Percentiles rank a stretch among this genome's conserved stretches.
These are phyloP conservation scores for Phoeniculus purpureus DNA, from an alignment of 2,797 vertebrate genomes.

Conservation along the genomic window DNA sequence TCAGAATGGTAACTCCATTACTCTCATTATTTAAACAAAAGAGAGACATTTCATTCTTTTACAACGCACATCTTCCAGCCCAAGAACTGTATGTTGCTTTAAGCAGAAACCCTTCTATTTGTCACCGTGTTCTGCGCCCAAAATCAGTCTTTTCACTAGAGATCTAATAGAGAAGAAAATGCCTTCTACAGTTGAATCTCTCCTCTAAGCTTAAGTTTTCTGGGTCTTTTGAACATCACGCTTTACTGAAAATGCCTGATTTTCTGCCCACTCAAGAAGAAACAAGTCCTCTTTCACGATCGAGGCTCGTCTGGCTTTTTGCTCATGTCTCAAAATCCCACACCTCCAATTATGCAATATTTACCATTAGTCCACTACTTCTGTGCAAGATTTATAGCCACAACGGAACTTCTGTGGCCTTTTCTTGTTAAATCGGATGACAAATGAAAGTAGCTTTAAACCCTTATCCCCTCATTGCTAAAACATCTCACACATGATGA, in stretches of 20 bases:
- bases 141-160: neutral
- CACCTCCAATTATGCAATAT: neutral
- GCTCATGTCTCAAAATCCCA: neutral
- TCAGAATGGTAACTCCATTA: neutral
- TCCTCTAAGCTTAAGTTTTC: neutral
- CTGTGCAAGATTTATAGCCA: constrained; percentile 19
- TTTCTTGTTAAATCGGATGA: neutral
- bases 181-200: neutral
- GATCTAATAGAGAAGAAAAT: neutral
- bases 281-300: constrained; percentile 20
- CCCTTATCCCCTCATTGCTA: neutral
- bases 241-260: neutral
- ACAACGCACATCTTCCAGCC: neutral
- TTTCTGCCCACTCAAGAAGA: neutral
- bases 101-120: neutral
- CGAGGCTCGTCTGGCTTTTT: neutral
- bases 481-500: neutral
- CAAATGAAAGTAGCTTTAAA: constrained; percentile 4
- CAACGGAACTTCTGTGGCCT: neutral
- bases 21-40: neutral
- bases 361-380: constrained; percentile 12
- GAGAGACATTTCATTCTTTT: neutral
- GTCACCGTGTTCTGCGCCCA: neutral
- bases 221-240: neutral
- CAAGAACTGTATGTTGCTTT: neutral